These are phyloP conservation scores for Dipodomys ordii DNA, from an alignment of 2,113 vertebrate species.

Conservation along the genomic window DNA sequence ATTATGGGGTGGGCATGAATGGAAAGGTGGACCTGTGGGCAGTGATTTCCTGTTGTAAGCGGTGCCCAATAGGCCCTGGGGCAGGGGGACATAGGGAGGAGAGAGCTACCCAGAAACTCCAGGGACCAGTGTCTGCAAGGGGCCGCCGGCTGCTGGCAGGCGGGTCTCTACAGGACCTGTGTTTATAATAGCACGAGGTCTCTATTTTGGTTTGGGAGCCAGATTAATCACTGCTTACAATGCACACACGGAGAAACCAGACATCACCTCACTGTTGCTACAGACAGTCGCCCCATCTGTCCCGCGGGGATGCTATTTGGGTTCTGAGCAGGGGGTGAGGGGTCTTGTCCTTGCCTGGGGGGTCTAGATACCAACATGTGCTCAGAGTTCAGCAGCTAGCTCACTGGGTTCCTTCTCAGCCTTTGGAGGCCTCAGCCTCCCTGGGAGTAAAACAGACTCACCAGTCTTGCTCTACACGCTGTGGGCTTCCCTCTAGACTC, in stretches of 20 bases:
- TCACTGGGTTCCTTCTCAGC: not conserved
- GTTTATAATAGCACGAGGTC: slow-evolving; percentile 79
- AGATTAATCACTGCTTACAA: slow-evolving; percentile 84
- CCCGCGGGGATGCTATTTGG: slow-evolving; percentile 68
- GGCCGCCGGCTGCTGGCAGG: slow-evolving; percentile 35
- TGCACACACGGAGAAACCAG: slow-evolving; percentile 70
- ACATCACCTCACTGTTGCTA: slow-evolving; percentile 82
- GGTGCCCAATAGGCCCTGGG: not conserved
- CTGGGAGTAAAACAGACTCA: not conserved
- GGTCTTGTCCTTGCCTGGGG: slow-evolving; percentile 38
- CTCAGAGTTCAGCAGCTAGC: not conserved
- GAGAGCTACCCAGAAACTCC: not conserved
- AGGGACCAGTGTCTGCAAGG: not conserved
- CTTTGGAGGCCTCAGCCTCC: not conserved
- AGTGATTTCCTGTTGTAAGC: slow-evolving; percentile 20
- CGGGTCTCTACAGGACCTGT: slow-evolving; percentile 68
- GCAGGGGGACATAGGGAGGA: not conserved
- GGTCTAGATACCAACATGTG: slow-evolving; percentile 7
- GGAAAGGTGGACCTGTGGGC: slow-evolving; percentile 53
- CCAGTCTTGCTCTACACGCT: too few relatives aligned
- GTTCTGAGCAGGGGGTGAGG: slow-evolving; percentile 26
- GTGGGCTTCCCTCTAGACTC: rapidly evolving
- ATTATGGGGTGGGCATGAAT: slow-evolving; percentile 41
- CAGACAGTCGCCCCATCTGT: slow-evolving; percentile 64
- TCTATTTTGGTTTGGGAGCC: slow-evolving; percentile 81